Base-by-base conservation (phyloP, 2,888 invertebrate genomes). In the Pandemis heparana region DNA sequence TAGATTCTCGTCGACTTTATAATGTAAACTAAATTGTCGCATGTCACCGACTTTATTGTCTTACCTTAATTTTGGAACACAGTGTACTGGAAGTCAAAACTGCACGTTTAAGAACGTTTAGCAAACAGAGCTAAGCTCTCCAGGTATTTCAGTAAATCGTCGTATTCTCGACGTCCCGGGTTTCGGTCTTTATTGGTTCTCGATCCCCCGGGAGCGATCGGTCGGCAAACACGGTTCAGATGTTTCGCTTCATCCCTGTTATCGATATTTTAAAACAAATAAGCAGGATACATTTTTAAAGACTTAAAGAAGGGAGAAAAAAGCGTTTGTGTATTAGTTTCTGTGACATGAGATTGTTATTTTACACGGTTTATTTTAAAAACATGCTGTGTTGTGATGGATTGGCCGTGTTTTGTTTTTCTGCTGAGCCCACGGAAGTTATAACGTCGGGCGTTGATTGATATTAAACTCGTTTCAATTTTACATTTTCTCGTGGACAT, bases 181-280 rank as follows among this genome's bases (percentile, higher is more conserved):
- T 81, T 81, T 78, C 76, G 79, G 75, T 66, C 65, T 67, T 76
- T 73, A 91, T 91, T 90, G 90, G 87, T 83, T 86, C 85, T 84
- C 81, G 85, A 86, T 92, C 92, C 90, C 91, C 79, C 79, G 86
- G 92, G 92, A 92, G 89, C 92, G 88, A 91, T 92, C 87, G 87
- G 89, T 90, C 83, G 88, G 91, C 88, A 92, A 92, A 92, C 92
- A 92, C 83, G 84, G 38, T 16, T 23, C 53, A 16, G 23, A 39
- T 53, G 18, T 18, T 48, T 53, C 53, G 39, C n/a, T 64, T 48
- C 23, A 48, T 68, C 71, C 61, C n/a, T 46, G 56, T 51, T 51
- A 43, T 48, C 69, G 70, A 46, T 68, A 39, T 64, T 74, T 65
- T 69, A 64, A 61, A 74, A 69, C 60, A 69, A 74, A 74, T 74